phyloP scores from a whole-genome alignment of 2,797 vertebrate species.

The Chaenodraco wilsoni region DNA sequence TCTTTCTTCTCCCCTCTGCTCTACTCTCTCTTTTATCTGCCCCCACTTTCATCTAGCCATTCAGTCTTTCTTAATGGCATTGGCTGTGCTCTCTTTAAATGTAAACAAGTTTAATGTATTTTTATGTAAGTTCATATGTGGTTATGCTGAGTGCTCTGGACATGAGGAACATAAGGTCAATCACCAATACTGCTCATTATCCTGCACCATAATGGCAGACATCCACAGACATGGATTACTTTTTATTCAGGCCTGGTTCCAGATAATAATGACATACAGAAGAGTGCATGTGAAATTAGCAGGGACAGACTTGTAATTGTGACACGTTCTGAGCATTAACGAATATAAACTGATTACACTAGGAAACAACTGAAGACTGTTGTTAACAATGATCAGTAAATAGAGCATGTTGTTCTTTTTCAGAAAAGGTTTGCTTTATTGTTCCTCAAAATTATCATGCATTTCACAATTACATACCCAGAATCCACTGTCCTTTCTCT shows the following conservation, averaged over 20 bases:
- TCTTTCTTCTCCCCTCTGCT: conserved; percentile 48
- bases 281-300: neutral
- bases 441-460: neutral
- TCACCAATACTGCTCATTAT: conserved; percentile 61
- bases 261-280: neutral
- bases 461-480: neutral
- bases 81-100: conserved; percentile 41
- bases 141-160: conserved; percentile 45
- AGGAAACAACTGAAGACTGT: neutral
- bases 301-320: neutral
- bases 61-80: conserved; percentile 38
- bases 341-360: neutral
- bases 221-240: conserved; percentile 45
- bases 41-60: conserved; percentile 31
- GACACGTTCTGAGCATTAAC: neutral
- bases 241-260: conserved; percentile 38
- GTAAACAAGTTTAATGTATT: conserved; percentile 64
- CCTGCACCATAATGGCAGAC: conserved; percentile 48
- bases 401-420: neutral
- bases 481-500: neutral
- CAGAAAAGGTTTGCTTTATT: neutral
- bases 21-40: conserved; percentile 50
- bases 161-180: conserved; percentile 65
- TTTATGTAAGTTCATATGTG: conserved; percentile 58
- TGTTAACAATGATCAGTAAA: neutral